Base-by-base conservation (phyloP, 2,113 vertebrate species). In the Mionectes macconnelli region DNA sequence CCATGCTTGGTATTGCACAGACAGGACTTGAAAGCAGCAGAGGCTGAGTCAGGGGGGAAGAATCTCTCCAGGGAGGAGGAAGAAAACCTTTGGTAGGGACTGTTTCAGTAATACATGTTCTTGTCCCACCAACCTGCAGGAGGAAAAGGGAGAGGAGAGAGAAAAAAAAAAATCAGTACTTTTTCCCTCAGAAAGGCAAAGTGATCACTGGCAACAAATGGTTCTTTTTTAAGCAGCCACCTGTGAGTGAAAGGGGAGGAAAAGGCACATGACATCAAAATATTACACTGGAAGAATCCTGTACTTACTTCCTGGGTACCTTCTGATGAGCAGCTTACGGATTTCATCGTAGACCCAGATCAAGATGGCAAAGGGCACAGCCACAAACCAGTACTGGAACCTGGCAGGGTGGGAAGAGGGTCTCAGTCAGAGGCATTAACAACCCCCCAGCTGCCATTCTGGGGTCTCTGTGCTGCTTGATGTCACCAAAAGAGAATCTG, bases 341-440 rank as follows among this genome's bases (percentile, higher is more conserved):
- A 97, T 66, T 94, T 98, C 98, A 10, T 98, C 98, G 0, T 98
- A 98, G 9, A 98, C 97, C 97, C 98, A 98, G n/a, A 98, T 98
- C 84, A 98, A 82, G 89, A 98, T 56, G 63, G 97, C 98, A 13
- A 96, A 97, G 1, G 98, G 98, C 1, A 97, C 56, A 67, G 98
- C 94, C 82, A 98, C 97, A 82, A 98, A 98, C 98, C 98, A 98
- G 16, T 98, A 98, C 93, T 98, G 98, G 80, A 94, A 63, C 97
- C 98, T 98, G 87, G 47, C 76, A 76, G 40, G 19, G 86, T 42
- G 59, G 35, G 17, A 75, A 42, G 12, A 66, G 22, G 2, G 18
- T 53, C 18, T 72, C 8, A 0, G 4, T 73, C 24, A 67, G 16
- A 60, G 42, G 24, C 30, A 2, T 8, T 35, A 4, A 2, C 27